These are phyloP conservation scores for Periophthalmus modestus DNA, from an alignment of 2,113 vertebrate species.

Conservation along the genomic window DNA sequence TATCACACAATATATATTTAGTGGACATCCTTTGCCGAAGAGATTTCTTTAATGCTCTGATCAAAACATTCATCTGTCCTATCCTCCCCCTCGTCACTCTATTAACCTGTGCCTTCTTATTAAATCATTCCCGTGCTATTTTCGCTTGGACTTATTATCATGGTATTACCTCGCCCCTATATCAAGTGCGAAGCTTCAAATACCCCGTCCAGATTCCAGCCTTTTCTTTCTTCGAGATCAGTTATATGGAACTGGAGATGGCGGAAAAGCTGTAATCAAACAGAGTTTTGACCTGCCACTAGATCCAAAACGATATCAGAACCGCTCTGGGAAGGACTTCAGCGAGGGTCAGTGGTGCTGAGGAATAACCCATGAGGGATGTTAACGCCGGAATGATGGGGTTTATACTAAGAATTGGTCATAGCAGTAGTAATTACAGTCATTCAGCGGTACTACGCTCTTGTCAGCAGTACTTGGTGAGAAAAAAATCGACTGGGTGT, in stretches of 20 bases:
- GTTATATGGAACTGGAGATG: slow-evolving; percentile 49
- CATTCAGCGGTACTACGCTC: slow-evolving; percentile 37
- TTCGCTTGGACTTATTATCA: slow-evolving; percentile 53
- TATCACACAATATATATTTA: slow-evolving; percentile 16
- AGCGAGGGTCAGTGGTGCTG: slow-evolving; percentile 11
- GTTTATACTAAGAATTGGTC: slow-evolving; percentile 56
- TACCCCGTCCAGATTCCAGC: slow-evolving; percentile 34
- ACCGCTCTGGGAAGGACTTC: slow-evolving; percentile 15
- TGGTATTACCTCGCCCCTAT: slow-evolving; percentile 47
- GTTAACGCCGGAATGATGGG: slow-evolving; percentile 21
- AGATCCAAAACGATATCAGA: not conserved
- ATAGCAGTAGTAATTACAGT: slow-evolving; percentile 57
- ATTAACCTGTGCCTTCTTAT: slow-evolving; percentile 65
- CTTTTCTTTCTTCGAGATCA: slow-evolving; percentile 24
- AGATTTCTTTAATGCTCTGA: slow-evolving; percentile 70
- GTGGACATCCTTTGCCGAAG: slow-evolving; percentile 45
- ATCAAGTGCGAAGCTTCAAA: slow-evolving; percentile 6
- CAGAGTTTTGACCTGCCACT: slow-evolving; percentile 33
- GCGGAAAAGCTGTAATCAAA: slow-evolving; percentile 26
- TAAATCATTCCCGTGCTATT: slow-evolving; percentile 65
- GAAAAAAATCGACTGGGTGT: slow-evolving; percentile 54
- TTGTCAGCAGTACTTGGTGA: slow-evolving; percentile 47
- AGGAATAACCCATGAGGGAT: slow-evolving; percentile 29
- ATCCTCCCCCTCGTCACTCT: slow-evolving; percentile 54
- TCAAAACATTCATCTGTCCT: slow-evolving; percentile 70